These are phyloP conservation scores for Macrophya annulata DNA, from an alignment of 2,888 invertebrate genomes.

Conservation along the genomic window DNA sequence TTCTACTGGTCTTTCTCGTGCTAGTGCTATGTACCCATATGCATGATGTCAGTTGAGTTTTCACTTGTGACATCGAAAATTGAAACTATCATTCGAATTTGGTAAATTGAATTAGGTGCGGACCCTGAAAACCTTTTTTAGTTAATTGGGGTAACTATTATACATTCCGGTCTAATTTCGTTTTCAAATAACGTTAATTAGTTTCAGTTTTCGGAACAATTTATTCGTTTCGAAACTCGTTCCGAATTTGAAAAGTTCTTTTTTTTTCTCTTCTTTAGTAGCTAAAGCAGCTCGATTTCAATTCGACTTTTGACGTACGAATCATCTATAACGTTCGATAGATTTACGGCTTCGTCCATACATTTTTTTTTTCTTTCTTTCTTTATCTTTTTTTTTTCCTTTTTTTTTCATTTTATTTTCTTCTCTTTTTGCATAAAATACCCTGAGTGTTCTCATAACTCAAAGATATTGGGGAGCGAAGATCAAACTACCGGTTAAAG, in stretches of 20 bases:
- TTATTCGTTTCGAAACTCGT: not conserved
- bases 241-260: not conserved
- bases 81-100: slow-evolving; percentile 2
- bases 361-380: slow-evolving; percentile 34
- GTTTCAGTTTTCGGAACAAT: not conserved
- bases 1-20: not conserved
- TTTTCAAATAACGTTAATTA: not conserved
- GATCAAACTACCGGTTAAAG: slow-evolving; percentile 37
- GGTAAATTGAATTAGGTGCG: not conserved
- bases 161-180: not conserved
- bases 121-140: not conserved
- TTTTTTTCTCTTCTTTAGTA: not conserved
- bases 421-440: slow-evolving; percentile 39
- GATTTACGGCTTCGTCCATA: slow-evolving; percentile 41
- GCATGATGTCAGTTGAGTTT: not conserved
- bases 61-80: not conserved
- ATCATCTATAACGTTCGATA: slow-evolving; percentile 41
- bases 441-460: slow-evolving; percentile 46
- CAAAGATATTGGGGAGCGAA: slow-evolving; percentile 39
- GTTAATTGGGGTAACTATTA: slow-evolving; percentile 8
- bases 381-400: not conserved
- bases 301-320: slow-evolving; percentile 32
- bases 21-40: too few species aligned
- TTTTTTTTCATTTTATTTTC: slow-evolving; percentile 27
- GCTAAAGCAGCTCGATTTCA: not conserved